These are phyloP conservation scores for Symphodus melops DNA, from an alignment of 2,113 vertebrate genomes.

Conservation along the genomic window DNA sequence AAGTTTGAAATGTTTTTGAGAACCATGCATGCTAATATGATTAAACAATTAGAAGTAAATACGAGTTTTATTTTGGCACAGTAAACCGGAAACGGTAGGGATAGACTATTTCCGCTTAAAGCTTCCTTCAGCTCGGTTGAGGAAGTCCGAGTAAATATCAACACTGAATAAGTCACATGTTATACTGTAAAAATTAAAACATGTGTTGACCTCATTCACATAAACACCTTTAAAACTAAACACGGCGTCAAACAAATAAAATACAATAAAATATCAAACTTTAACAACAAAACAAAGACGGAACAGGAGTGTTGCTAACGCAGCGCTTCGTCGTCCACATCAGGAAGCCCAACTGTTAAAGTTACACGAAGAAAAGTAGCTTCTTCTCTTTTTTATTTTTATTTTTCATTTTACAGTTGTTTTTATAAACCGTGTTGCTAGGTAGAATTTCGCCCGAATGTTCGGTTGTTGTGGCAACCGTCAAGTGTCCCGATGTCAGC, in stretches of 20 bases:
- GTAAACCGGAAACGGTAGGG: neutral
- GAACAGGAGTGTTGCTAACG: neutral
- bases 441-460: neutral
- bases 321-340: neutral
- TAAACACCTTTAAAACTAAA: neutral
- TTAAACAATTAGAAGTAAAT: too few relatives aligned
- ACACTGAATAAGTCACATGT: constrained; percentile 15
- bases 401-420: too few relatives aligned
- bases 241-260: too few relatives aligned
- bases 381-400: too few relatives aligned
- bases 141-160: constrained; percentile 49
- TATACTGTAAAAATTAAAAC: neutral
- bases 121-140: constrained; percentile 10
- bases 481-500: neutral
- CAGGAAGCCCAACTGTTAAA: constrained; percentile 49
- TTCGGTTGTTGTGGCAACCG: neutral
- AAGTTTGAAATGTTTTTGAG: too few relatives aligned
- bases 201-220: neutral
- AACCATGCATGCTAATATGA: too few relatives aligned
- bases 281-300: neutral
- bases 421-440: neutral
- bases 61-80: constrained; percentile 51
- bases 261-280: neutral
- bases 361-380: constrained; percentile 28
- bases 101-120: neutral